A percentile compares a stretch with the other conserved stretches of the same genome.
Conservation (phyloP, 2,888 invertebrate genomes). For the Melinopterus prodromus region DNA sequence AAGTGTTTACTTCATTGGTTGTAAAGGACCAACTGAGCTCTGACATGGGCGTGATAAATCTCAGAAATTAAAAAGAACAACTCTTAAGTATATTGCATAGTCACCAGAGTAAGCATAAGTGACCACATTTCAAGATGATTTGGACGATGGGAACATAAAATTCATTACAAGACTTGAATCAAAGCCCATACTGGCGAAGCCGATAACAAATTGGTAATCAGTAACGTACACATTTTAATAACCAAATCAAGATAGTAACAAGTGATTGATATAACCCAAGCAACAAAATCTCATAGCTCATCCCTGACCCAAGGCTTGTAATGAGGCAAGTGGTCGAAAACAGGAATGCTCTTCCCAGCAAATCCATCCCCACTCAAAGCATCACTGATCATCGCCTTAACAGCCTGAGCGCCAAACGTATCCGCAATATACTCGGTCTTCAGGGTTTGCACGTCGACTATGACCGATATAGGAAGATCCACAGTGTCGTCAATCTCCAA, state of each 20-base stretch:
- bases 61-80: too few relatives aligned
- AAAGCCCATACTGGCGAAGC: too few relatives aligned
- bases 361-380: conserved; percentile 30
- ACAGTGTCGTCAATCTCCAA: conserved; percentile 23
- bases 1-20: too few relatives aligned
- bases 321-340: conserved; percentile 32
- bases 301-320: conserved; percentile 29
- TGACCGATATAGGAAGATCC: conserved; percentile 19
- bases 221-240: background rate
- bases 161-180: too few relatives aligned
- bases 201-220: background rate
- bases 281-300: conserved; percentile 12
- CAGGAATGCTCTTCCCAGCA: conserved; percentile 26
- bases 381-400: conserved; percentile 27
- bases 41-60: too few relatives aligned
- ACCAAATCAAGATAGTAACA: background rate
- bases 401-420: conserved; percentile 11
- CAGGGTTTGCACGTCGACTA: conserved; percentile 33
- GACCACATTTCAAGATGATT: too few relatives aligned
- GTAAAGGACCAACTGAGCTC: too few relatives aligned
- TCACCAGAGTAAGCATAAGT: too few relatives aligned
- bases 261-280: background rate
- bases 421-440: conserved; percentile 28
- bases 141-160: too few relatives aligned
- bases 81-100: too few relatives aligned